Percentiles rank a stretch among this genome's conserved stretches.
These are phyloP conservation scores for Callithrix jacchus DNA, from an alignment of 2,113 vertebrate genomes.

Conservation along the genomic window DNA sequence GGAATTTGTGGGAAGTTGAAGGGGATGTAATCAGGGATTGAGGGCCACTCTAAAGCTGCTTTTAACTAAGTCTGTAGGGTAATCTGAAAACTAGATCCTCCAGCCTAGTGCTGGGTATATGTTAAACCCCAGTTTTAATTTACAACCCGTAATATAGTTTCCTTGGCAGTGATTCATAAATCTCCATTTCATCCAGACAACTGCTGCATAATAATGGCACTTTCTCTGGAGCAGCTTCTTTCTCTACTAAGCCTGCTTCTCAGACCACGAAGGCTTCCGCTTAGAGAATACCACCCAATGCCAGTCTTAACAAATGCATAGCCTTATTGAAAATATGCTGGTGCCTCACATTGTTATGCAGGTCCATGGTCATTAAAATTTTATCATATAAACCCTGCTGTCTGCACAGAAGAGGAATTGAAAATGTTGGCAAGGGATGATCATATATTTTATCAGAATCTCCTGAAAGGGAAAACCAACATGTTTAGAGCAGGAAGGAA, in stretches of 20 bases:
- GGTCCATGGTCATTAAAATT: conserved; percentile 85
- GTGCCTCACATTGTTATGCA: conserved; percentile 79
- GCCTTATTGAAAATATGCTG: conserved; percentile 80
- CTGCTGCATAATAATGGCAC: conserved; percentile 79
- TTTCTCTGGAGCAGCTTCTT: conserved; percentile 77
- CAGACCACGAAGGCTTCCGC: conserved; percentile 72
- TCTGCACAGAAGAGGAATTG: conserved; percentile 81
- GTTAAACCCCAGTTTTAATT: conserved; percentile 83
- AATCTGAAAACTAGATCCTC: conserved; percentile 78
- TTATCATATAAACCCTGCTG: conserved; percentile 82
- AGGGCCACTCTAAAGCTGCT: conserved; percentile 55
- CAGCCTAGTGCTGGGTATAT: conserved; percentile 65
- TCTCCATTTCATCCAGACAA: conserved; percentile 75
- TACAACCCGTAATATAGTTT: conserved; percentile 81
- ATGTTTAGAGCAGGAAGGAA: conserved; percentile 78
- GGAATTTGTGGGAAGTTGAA: conserved; percentile 59
- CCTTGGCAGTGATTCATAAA: conserved; percentile 83
- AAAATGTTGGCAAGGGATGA: conserved; percentile 79
- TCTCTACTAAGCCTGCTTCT: conserved; percentile 70
- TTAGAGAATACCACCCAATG: conserved; percentile 71
- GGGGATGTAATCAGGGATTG: not conserved
- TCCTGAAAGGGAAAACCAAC: conserved; percentile 80
- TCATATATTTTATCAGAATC: conserved; percentile 83
- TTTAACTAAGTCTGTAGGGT: conserved; percentile 69
- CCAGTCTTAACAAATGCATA: conserved; percentile 73